Base-by-base conservation (phyloP, 2,888 invertebrate species). In the Creontiades dilutus region DNA sequence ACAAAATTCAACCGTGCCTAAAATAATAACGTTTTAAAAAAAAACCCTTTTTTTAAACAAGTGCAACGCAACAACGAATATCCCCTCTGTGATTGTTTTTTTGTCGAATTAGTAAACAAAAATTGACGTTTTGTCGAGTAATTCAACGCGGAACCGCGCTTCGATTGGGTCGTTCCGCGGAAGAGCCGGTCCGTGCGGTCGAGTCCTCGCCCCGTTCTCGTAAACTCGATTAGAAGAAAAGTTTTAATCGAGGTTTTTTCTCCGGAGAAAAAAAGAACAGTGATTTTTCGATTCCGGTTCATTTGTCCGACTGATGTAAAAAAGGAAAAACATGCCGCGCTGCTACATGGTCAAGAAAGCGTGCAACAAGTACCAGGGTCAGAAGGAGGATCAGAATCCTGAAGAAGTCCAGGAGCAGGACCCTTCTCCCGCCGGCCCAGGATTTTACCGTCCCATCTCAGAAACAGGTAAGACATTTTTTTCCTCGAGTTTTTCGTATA, bases 311-410 rank as follows among this genome's bases (percentile, higher is more conserved):
- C 88, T 84, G 86, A 90, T 90, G 90, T 48, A 52, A 52, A 5
- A 37, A n/a, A n/a, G n/a, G n/a, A n/a, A 7, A 47, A 82, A 82
- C 14, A 96, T 96, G 96, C 96, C 96, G 94, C 96, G 96, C 93
- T 96, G 96, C 93, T 96, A 96, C 93, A 96, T 96, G 92, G 92
- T 92, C 90, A 92, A 92, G 89, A 92, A 92, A 86, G 90, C 91
- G 57, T 90, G 91, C 90, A 91, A 91, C 90, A 92, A 92, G 89
- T 92, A 92, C 90, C 91, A 91, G 76, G 80, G 91, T 76, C 89
- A 80, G 86, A 80, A 91, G 46, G 90, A 90, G 61, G 89, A 89
- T 23, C 46, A 48, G 28, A 68, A 68, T 68, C 89, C 89, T 46
- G 89, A 89, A 19, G 55, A 47, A 16, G 55, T 46, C n/a, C 57